Percentiles rank a stretch among this genome's conserved stretches.
These are phyloP conservation scores for Gadopsis marmoratus DNA, from an alignment of 2,797 vertebrate species.

Conservation along the genomic window DNA sequence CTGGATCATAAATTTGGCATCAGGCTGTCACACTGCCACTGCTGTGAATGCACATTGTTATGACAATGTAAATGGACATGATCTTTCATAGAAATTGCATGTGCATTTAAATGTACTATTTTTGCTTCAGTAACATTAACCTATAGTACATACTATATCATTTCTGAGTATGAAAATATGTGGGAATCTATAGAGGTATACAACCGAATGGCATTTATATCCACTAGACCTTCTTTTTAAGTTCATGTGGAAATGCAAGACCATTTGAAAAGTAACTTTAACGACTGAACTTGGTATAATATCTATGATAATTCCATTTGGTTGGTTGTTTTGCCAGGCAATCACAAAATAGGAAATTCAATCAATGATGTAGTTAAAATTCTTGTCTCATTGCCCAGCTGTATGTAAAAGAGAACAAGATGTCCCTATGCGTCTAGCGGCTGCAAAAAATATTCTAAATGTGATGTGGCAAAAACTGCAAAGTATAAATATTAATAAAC, in stretches of 20 bases:
- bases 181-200: background rate
- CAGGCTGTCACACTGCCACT: background rate
- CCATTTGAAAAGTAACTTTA: conserved; percentile 1
- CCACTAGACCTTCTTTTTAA: background rate
- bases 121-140: background rate
- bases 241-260: background rate
- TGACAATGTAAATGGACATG: background rate
- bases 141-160: too few species aligned
- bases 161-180: background rate
- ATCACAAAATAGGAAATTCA: background rate
- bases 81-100: background rate
- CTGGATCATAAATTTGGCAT: conserved; percentile 36
- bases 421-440: background rate
- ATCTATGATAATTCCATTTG: background rate
- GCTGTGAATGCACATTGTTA: background rate
- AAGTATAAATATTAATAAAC: conserved; percentile 22
- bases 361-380: background rate
- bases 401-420: background rate
- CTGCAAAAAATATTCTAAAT: background rate
- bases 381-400: background rate
- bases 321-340: conserved; percentile 12
- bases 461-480: background rate
- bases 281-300: background rate
- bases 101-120: background rate
- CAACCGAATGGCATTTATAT: background rate